Conservation (phyloP, 2,797 vertebrate genomes). For the Poeciliopsis turneri region DNA sequence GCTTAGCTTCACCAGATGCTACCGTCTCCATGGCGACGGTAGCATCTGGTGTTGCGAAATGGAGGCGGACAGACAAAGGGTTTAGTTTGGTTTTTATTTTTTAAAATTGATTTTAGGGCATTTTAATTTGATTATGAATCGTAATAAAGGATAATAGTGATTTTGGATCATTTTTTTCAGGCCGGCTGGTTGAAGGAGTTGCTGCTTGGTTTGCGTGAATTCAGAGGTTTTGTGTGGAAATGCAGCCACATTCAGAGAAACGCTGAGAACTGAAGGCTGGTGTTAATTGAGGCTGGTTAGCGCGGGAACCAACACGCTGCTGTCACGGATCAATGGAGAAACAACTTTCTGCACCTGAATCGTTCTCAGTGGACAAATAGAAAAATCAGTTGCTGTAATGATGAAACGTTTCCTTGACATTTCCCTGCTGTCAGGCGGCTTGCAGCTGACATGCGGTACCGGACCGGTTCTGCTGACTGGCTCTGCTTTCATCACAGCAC, state of each 20-base stretch:
- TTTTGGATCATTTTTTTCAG: too few species aligned
- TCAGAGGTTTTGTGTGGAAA: neutral
- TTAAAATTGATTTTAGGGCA: too few species aligned
- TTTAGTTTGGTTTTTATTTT: too few species aligned
- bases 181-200: neutral
- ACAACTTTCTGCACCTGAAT: neutral
- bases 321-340: neutral
- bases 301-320: neutral
- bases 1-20: too few species aligned
- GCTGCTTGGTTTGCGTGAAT: fast-evolving
- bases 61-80: too few species aligned
- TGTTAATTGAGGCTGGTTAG: neutral
- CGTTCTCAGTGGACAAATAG: neutral
- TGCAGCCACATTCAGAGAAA: neutral
- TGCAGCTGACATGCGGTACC: neutral
- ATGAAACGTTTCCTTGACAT: constrained; percentile 16
- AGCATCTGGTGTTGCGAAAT: too few species aligned
- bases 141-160: too few species aligned
- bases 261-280: neutral
- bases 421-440: constrained; percentile 9
- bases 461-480: constrained; percentile 7
- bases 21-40: neutral
- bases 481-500: constrained; percentile 44
- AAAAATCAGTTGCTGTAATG: neutral
- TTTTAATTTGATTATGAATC: too few species aligned